Base-by-base conservation (phyloP, 2,888 invertebrate species). In the Scaptomyza polygonia region DNA sequence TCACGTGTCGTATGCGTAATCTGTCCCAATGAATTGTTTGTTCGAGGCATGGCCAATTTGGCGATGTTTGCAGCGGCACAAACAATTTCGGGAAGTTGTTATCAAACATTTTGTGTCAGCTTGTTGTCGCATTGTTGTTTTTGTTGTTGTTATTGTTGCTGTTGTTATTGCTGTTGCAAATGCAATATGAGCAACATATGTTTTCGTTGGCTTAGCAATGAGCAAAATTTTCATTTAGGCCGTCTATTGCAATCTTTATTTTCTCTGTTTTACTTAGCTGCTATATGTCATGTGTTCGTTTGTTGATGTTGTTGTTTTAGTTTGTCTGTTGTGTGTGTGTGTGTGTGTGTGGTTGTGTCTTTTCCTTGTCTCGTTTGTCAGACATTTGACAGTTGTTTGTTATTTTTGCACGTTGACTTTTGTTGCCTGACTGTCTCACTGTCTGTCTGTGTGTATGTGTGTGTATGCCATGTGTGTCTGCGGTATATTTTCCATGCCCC, bases 321-420 rank as follows among this genome's bases (percentile, higher is more conserved):
- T 7, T 18, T 30, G 12, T 16, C 12, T 3, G 8, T 8, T 30
- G 29, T 29, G 7, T 16, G 16, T 29, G 7, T 16, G 12, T 16
- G 12, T 12, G 7, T 16, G 16, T 12, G 45, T 29, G 7, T 16
- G 25, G 68, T 72, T 79, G 72, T 86, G 85, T 85, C 87, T 87
- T 86, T 88, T 87, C 79, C 88, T 85, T 88, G 88, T 87, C 84
- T 88, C 88, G 88, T 88, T 88, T 87, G 89, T 87, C 89, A 88
- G 82, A 77, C 85, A 85, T 85, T 85, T 85, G 85, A 88, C 85
- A 85, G 88, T 86, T 78, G 86, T 83, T 87, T 88, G 88, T 88
- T 88, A 86, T 83, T 84, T 82, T 85, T 82, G 87, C 82, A 87
- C 85, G 82, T 82, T 78, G 88, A 83, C 80, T 84, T 72, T 82